These are phyloP conservation scores for Anoura caudifer DNA, from an alignment of 2,113 vertebrate species.

Conservation along the genomic window DNA sequence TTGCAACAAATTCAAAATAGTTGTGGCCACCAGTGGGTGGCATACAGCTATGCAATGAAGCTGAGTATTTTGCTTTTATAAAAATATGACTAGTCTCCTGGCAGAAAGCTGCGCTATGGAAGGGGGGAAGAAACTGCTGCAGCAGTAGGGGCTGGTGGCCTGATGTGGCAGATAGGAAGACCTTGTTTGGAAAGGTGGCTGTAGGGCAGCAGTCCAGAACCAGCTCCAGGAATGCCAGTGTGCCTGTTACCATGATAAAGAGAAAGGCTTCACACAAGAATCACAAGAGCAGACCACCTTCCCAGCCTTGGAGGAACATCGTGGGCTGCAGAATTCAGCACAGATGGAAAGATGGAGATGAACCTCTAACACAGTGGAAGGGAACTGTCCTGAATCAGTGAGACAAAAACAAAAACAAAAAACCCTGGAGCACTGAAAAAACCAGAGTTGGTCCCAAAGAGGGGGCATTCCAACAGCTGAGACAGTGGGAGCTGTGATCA, in stretches of 20 bases:
- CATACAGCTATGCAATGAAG: not conserved
- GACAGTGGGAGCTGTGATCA: too few species aligned
- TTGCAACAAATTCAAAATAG: not conserved
- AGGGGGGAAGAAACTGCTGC: too few species aligned
- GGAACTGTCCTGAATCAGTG: slow-evolving; percentile 92
- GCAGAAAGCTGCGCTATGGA: too few species aligned
- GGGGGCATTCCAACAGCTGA: too few species aligned
- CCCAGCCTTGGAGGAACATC: slow-evolving; percentile 87
- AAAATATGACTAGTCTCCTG: slow-evolving; percentile 20
- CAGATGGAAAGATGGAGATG: slow-evolving; percentile 90
- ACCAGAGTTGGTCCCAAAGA: too few species aligned
- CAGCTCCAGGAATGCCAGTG: slow-evolving; percentile 90
- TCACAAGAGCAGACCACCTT: slow-evolving; percentile 85
- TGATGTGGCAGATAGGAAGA: not conserved
- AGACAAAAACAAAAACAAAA: too few species aligned
- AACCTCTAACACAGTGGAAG: slow-evolving; percentile 89
- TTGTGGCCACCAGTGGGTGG: not conserved
- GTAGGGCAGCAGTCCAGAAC: slow-evolving; percentile 90
- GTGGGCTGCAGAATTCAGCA: slow-evolving; percentile 93
- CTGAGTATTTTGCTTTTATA: not conserved
- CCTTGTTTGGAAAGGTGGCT: slow-evolving; percentile 80
- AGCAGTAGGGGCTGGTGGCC: too few species aligned
- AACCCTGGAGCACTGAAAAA: too few species aligned
- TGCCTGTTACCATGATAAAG: slow-evolving; percentile 95
- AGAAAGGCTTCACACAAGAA: slow-evolving; percentile 94